phyloP scores from a whole-genome alignment of 2,888 invertebrate genomes.

The Drosophila nr. medialis region DNA sequence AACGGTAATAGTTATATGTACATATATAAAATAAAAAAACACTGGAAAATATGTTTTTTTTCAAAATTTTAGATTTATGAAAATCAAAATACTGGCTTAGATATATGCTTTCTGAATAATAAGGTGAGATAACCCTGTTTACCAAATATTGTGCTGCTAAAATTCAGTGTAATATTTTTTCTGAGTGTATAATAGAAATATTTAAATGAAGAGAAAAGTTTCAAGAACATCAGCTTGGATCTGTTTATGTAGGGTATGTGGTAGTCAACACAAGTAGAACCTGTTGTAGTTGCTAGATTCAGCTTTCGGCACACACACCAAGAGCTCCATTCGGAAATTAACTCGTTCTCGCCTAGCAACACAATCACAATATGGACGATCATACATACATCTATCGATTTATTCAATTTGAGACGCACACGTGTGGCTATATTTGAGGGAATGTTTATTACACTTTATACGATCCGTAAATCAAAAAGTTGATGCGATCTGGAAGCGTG shows the following conservation, averaged over 20 bases:
- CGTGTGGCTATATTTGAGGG: constrained; percentile 48
- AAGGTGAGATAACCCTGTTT: neutral
- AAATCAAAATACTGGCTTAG: neutral
- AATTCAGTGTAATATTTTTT: neutral
- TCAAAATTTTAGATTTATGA: too few relatives aligned
- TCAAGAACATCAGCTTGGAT: neutral
- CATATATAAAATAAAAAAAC: too few relatives aligned
- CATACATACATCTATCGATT: constrained; percentile 36
- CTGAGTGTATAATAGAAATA: too few relatives aligned
- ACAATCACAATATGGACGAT: constrained; percentile 33
- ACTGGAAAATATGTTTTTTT: neutral
- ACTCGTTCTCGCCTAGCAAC: constrained; percentile 42
- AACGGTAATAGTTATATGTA: neutral
- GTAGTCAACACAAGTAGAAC: neutral
- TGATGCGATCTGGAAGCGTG: constrained; percentile 14
- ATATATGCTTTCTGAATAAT: neutral
- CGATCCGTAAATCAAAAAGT: constrained; percentile 48
- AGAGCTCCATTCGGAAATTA: constrained; percentile 35
- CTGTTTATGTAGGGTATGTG: neutral
- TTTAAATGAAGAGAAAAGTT: neutral
- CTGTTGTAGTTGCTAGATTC: constrained; percentile 34
- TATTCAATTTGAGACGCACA: constrained; percentile 61
- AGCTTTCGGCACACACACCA: constrained; percentile 45
- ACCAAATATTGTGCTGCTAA: neutral
- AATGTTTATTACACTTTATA: constrained; percentile 41